Percentiles rank a stretch among this genome's conserved stretches.
These are phyloP conservation scores for Schizaphis graminum DNA, from an alignment of 2,888 invertebrate genomes.

Conservation along the genomic window DNA sequence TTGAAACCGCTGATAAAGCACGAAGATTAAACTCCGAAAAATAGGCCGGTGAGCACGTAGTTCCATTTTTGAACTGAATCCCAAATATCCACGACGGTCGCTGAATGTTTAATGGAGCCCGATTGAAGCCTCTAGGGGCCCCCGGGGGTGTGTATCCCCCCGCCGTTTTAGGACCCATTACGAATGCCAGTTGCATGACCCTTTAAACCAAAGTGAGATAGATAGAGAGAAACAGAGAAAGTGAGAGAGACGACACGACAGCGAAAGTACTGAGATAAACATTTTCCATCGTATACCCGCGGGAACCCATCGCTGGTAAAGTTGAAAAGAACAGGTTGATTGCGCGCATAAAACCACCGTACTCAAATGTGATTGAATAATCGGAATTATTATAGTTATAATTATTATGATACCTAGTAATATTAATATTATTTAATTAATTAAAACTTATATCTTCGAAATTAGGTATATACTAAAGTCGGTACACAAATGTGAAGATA, in stretches of 20 bases:
- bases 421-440: neutral
- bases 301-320: conserved; percentile 31
- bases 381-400: neutral
- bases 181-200: conserved; percentile 60
- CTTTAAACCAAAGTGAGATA: conserved; percentile 52
- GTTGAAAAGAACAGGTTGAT: conserved; percentile 55
- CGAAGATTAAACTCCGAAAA: conserved; percentile 62
- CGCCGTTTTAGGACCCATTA: conserved; percentile 63
- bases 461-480: no score
- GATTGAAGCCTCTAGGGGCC: conserved; percentile 60
- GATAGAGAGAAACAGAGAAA: neutral
- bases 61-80: conserved; percentile 56
- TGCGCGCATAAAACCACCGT: neutral
- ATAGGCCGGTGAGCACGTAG: conserved; percentile 60
- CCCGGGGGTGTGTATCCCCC: conserved; percentile 48
- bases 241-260: neutral
- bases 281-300: conserved; percentile 58
- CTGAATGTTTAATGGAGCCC: conserved; percentile 65
- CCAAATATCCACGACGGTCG: conserved; percentile 60
- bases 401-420: neutral
- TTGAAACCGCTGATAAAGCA: conserved; percentile 65
- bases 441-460: neutral
- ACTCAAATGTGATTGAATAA: conserved; percentile 40
- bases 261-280: conserved; percentile 41
- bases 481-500: neutral